Evolutionary conservation across 2,888 invertebrate species (phyloP).

Genomic region (Azorinus chamasolen): DNA sequence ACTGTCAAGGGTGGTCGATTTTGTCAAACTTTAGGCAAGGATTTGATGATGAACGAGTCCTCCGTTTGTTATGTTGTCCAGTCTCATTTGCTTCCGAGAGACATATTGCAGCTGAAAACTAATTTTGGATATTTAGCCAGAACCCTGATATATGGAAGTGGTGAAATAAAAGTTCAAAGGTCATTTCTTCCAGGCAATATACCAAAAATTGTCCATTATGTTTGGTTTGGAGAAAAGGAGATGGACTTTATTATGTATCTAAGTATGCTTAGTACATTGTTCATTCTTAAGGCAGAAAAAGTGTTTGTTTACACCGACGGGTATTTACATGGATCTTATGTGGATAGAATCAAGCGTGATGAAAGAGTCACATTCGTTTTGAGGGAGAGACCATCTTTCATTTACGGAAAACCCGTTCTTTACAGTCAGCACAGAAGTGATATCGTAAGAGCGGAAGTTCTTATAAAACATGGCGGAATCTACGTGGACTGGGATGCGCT

Average conservation of each 20-base stretch:
- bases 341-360: constrained; percentile 72
- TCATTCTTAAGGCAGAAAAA: constrained; percentile 77
- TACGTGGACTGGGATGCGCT: constrained; percentile 84
- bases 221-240: constrained; percentile 78
- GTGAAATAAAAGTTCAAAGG: constrained; percentile 51
- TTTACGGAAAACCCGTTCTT: constrained; percentile 72
- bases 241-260: constrained; percentile 83
- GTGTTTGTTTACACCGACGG: constrained; percentile 81
- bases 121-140: constrained; percentile 68
- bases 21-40: no score
- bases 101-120: constrained; percentile 72
- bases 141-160: constrained; percentile 72
- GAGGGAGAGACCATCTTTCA: constrained; percentile 67
- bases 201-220: constrained; percentile 83
- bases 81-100: constrained; percentile 65
- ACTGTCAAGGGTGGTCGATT: no score
- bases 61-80: constrained; percentile 17
- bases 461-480: constrained; percentile 84
- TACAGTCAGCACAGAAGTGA: constrained; percentile 81
- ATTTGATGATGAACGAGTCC: no score
- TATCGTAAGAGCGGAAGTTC: constrained; percentile 81
- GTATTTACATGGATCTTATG: constrained; percentile 75
- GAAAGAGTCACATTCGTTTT: constrained; percentile 67
- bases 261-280: constrained; percentile 79
- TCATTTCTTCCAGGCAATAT: constrained; percentile 66